Evolutionary conservation across 2,113 vertebrate genomes (phyloP), one percentile per base, ranked within the genome.

Genomic region (Chionis minor): DNA sequence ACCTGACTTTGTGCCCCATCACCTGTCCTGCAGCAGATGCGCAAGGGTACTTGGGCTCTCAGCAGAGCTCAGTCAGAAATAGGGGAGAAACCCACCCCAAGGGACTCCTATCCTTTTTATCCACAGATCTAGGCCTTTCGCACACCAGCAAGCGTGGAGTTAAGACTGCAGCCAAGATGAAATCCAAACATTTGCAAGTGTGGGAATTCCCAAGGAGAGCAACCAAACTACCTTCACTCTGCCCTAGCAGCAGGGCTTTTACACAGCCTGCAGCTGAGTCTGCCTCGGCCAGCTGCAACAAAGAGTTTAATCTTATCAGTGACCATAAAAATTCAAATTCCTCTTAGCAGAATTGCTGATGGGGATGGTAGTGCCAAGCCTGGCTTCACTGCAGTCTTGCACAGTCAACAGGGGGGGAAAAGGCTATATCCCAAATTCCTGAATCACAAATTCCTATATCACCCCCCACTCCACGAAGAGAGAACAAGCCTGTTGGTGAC

Each of bases 261-360:
- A 81, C 66, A 86, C 66, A 72, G 91, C 42, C 83, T 61, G 87
- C 70, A 97, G 90, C 84, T 3, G 33, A 79, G 49, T 62, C 74
- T 91, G 95, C 81, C 91, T 91, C 0, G 0, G 33, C 91, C 94
- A 96, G 94, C 97, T 94, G 84, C 94, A 96, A 88, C 93, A 94
- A 94, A 95, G 92, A 90, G 79, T 97, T 96, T 97, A 97, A 96
- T 97, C 96, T 97, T 97, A 97, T 97, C 97, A 97, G 95, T 88
- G 92, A 95, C 91, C 95, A 95, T 94, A 97, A 97, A 97, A 97
- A 59, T 92, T 93, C 85, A 80, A 96, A 97, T 96, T 97, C 97
- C 94, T 95, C 74, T 92, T 83, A 83, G 81, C 79, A 94, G 96
- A 94, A 96, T 88, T 97, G 94, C 96, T 96, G 96, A 96, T 96